phyloP scores from a whole-genome alignment of 2,113 vertebrate species.

The Arizona elegans region DNA sequence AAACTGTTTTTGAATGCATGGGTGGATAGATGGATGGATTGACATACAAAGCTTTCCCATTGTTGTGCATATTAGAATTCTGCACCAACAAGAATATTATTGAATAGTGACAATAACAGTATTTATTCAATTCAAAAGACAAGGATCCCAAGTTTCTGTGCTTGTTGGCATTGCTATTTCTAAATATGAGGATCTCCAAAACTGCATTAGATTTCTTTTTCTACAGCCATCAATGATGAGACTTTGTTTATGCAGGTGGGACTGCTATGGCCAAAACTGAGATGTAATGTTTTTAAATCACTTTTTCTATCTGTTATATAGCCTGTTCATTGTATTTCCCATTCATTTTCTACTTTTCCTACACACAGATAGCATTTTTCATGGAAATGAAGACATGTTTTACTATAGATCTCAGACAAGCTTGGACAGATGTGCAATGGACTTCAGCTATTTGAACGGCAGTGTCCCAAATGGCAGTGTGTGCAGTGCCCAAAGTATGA shows the following conservation, averaged over 20 bases:
- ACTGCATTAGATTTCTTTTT: neutral
- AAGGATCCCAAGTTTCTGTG: neutral
- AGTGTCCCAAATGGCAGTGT: slow-evolving; percentile 89
- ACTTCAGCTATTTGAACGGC: slow-evolving; percentile 85
- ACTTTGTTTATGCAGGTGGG: neutral
- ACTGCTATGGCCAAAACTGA: neutral
- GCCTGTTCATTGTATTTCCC: neutral
- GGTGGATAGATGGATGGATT: neutral
- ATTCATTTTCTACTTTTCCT: slow-evolving; percentile 33
- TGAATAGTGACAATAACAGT: neutral
- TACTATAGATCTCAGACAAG: slow-evolving; percentile 92
- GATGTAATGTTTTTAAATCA: neutral
- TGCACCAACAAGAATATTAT: neutral
- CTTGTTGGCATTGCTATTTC: neutral
- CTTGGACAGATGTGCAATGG: slow-evolving; percentile 80
- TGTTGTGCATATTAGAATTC: neutral
- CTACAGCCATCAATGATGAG: neutral
- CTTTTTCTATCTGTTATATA: neutral
- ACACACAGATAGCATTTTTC: slow-evolving; percentile 89
- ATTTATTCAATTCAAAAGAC: neutral
- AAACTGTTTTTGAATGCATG: neutral
- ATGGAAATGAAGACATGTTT: slow-evolving; percentile 83
- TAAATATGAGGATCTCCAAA: neutral
- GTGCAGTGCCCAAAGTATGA: slow-evolving; percentile 90
- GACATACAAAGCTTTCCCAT: neutral